Evolutionary conservation across 1,140 invertebrate species (phyloP).

Genomic region (Drosophila azteca): DNA sequence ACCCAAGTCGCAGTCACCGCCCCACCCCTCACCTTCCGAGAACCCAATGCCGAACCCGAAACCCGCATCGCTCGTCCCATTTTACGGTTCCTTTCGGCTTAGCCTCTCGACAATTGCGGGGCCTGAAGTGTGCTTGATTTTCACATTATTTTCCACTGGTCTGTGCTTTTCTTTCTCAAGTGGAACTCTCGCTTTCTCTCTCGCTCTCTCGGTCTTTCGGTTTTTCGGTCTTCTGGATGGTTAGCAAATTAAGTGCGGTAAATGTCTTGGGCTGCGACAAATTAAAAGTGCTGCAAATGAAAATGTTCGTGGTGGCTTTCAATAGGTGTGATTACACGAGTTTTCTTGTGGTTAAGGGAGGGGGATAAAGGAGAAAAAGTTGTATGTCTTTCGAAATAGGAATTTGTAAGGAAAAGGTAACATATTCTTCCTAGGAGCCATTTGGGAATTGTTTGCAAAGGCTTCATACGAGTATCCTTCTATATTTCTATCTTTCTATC

Average conservation of each 20-base stretch:
- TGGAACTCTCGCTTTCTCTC: slow-evolving; percentile 42
- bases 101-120: slow-evolving; percentile 35
- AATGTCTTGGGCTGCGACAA: slow-evolving; percentile 33
- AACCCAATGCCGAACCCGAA: slow-evolving; percentile 12
- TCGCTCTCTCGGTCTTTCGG: slow-evolving; percentile 11
- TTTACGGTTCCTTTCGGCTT: slow-evolving; percentile 44
- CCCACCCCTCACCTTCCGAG: slow-evolving; percentile 2
- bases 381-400: too few species aligned
- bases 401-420: too few species aligned
- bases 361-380: not conserved
- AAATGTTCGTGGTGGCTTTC: slow-evolving; percentile 6
- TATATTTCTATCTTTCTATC: too few species aligned
- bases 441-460: too few species aligned
- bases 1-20: slow-evolving; percentile 6
- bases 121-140: slow-evolving; percentile 62
- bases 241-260: slow-evolving; percentile 69
- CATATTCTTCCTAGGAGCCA: too few species aligned
- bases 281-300: slow-evolving; percentile 42
- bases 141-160: slow-evolving; percentile 50
- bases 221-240: slow-evolving; percentile 56
- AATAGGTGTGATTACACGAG: slow-evolving; percentile 4
- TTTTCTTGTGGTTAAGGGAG: not conserved
- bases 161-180: slow-evolving; percentile 51
- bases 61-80: slow-evolving; percentile 27
- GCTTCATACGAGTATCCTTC: too few species aligned